phyloP scores from a whole-genome alignment of 2,888 invertebrate species.

The Melanophora roralis region DNA sequence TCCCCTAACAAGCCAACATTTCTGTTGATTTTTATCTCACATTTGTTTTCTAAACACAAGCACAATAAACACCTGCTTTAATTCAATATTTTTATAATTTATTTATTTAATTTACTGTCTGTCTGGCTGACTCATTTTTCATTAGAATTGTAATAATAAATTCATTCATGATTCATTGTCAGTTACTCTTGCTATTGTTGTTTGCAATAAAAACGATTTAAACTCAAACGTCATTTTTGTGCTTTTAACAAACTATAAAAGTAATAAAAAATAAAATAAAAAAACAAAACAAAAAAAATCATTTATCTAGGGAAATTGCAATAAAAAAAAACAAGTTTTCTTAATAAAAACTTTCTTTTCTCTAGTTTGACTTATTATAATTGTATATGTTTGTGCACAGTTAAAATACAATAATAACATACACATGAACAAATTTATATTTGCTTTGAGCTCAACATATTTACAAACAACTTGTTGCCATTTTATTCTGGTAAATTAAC shows the following conservation, averaged over 20 bases:
- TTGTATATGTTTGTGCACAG: slow-evolving; percentile 23
- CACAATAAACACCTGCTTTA: neutral
- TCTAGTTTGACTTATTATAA: slow-evolving; percentile 23
- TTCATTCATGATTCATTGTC: slow-evolving; percentile 55
- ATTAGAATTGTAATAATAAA: slow-evolving; percentile 19
- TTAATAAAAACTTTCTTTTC: slow-evolving; percentile 52
- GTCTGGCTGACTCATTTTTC: slow-evolving; percentile 32
- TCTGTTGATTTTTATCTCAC: neutral
- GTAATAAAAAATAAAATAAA: neutral
- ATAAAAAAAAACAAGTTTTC: slow-evolving; percentile 53
- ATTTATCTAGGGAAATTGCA: slow-evolving; percentile 24
- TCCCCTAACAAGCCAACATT: neutral
- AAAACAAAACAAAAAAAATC: neutral
- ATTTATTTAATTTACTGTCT: neutral
- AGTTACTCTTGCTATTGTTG: neutral
- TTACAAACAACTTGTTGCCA: slow-evolving; percentile 52
- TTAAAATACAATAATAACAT: neutral
- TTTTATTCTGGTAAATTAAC: slow-evolving; percentile 42
- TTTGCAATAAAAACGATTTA: slow-evolving; percentile 26
- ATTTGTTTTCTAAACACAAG: neutral
- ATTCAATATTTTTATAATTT: too few species aligned
- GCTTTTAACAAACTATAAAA: neutral
- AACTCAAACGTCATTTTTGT: slow-evolving; percentile 46
- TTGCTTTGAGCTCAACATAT: neutral
- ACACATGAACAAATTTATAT: neutral